These are phyloP conservation scores for Luidia sarsii DNA, from an alignment of 53 echinoderm and acorn worm genomes.

Conservation along the genomic window DNA sequence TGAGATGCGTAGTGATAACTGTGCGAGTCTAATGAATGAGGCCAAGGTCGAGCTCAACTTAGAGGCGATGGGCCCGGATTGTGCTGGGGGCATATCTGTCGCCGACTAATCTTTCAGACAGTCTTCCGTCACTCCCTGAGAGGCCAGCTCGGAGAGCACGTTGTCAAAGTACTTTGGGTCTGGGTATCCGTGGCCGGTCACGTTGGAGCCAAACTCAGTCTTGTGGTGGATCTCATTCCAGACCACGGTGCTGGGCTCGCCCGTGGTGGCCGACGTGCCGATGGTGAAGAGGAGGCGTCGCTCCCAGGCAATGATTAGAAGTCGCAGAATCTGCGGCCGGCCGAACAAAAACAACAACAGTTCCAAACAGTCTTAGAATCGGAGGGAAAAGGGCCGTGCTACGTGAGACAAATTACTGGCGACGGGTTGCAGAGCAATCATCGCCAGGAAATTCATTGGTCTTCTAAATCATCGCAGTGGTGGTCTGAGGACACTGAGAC, in stretches of 20 bases:
- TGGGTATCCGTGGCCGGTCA: slow-evolving; percentile 92
- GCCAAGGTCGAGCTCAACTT: too few species aligned
- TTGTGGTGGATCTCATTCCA: slow-evolving; percentile 99
- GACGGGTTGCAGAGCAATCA: too few species aligned
- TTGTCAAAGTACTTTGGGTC: slow-evolving; percentile 95
- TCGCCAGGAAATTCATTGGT: too few species aligned
- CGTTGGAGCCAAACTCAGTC: slow-evolving; percentile 98
- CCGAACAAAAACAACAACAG: background rate
- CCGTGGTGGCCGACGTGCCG: slow-evolving; percentile 90
- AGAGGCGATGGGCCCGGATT: too few species aligned
- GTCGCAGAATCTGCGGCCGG: slow-evolving; percentile 77
- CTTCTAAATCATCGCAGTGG: too few species aligned
- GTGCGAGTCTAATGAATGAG: too few species aligned
- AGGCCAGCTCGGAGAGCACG: slow-evolving; percentile 73
- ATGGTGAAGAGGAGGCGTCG: slow-evolving; percentile 92
- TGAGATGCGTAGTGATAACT: too few species aligned
- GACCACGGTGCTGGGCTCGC: slow-evolving; percentile 86
- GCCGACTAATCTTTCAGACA: slow-evolving; percentile 67
- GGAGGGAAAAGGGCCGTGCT: background rate
- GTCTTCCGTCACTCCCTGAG: slow-evolving; percentile 93
- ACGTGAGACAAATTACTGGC: too few species aligned
- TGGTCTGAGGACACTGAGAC: too few species aligned
- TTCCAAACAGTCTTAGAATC: background rate
- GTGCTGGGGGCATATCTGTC: too few species aligned
- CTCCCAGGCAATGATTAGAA: slow-evolving; percentile 94